These are phyloP conservation scores for Forbesichthys papilliferus DNA, from an alignment of 2,113 vertebrate species.

Conservation along the genomic window DNA sequence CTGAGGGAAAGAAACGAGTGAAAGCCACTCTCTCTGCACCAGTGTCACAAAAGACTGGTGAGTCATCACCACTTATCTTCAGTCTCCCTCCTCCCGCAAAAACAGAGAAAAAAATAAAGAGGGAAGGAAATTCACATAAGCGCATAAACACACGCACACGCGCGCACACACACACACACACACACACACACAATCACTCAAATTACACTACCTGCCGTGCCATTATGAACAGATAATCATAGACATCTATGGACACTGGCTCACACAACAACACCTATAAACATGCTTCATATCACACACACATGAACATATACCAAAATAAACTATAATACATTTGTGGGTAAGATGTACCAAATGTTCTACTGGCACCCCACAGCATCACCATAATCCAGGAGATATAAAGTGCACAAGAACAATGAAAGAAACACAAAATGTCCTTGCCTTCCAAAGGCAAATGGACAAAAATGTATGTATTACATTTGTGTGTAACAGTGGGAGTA, in stretches of 20 bases:
- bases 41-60: slow-evolving; percentile 76
- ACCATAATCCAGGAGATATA: neutral
- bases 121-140: neutral
- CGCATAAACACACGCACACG: slow-evolving; percentile 15
- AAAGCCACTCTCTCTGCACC: slow-evolving; percentile 73
- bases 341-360: too few species aligned
- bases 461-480: slow-evolving; percentile 22
- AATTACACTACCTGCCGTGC: too few species aligned
- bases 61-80: slow-evolving; percentile 76
- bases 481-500: neutral
- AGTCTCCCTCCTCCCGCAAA: slow-evolving; percentile 65
- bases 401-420: neutral
- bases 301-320: too few species aligned
- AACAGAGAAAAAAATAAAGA: slow-evolving; percentile 44
- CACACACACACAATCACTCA: slow-evolving; percentile 8
- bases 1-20: slow-evolving; percentile 63
- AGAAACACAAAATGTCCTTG: neutral
- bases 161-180: slow-evolving; percentile 18
- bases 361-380: too few species aligned
- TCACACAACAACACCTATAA: slow-evolving; percentile 9
- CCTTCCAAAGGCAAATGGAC: neutral
- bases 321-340: too few species aligned
- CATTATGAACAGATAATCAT: too few species aligned
- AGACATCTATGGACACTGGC: slow-evolving; percentile 6
- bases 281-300: neutral